Conservation (phyloP, 2,888 invertebrate species). For the Phaonia tiefii region DNA sequence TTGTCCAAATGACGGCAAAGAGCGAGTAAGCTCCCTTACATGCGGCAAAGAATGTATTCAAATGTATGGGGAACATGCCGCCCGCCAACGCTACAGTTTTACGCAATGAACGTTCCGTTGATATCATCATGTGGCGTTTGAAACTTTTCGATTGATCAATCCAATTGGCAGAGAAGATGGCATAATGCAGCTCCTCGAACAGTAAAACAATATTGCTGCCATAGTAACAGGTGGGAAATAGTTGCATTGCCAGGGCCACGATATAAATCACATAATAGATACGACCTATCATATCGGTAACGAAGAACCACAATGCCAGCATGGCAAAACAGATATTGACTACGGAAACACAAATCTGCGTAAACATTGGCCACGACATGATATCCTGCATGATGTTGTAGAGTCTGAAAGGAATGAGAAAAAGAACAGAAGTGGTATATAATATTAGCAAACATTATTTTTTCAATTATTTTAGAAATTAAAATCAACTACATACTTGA, state of each 20-base stretch:
- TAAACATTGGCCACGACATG: conserved; percentile 51
- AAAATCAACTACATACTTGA: no score
- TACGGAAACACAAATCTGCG: conserved; percentile 41
- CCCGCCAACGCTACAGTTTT: conserved; percentile 32
- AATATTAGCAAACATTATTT: no score
- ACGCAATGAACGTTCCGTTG: conserved; percentile 42
- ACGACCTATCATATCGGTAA: background rate
- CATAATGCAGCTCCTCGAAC: conserved; percentile 53
- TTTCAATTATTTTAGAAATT: no score
- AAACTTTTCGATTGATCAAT: conserved; percentile 41
- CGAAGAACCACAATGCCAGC: conserved; percentile 40
- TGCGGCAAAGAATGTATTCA: conserved; percentile 56
- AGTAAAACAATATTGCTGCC: conserved; percentile 49
- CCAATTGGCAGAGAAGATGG: conserved; percentile 58
- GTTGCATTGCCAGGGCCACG: conserved; percentile 38
- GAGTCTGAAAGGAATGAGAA: conserved; percentile 44
- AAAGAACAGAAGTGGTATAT: no score
- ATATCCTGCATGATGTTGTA: conserved; percentile 32
- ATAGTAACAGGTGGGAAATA: conserved; percentile 57
- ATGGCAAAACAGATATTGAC: conserved; percentile 35
- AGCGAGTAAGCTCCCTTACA: conserved; percentile 57
- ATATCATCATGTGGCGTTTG: conserved; percentile 55
- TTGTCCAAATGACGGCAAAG: conserved; percentile 50
- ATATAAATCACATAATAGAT: conserved; percentile 44
- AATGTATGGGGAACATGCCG: conserved; percentile 57